Evolutionary conservation across 2,113 vertebrate genomes (phyloP).

Genomic region (Ammodytes marinus): DNA sequence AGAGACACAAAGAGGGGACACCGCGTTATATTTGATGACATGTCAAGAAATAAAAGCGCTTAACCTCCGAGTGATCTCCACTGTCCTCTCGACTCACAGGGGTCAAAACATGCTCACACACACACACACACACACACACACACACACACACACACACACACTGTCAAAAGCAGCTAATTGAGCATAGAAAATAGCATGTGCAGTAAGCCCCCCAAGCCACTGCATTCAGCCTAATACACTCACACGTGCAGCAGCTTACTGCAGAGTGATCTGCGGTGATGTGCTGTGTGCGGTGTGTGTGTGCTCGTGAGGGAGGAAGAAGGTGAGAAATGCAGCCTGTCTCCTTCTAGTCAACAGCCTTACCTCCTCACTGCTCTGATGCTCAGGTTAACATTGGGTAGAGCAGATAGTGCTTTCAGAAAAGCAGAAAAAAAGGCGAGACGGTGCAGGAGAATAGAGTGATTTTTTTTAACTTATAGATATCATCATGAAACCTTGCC

Average conservation of each 20-base stretch:
- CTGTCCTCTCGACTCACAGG: conserved; percentile 31
- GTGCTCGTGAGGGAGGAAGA: not conserved
- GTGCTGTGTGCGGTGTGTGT: conserved; percentile 4
- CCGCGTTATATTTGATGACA: conserved; percentile 67
- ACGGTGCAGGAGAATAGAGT: too few relatives aligned
- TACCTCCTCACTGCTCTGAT: not conserved
- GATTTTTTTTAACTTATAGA: too few relatives aligned
- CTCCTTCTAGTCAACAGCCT: not conserved
- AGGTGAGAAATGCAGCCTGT: conserved; percentile 26
- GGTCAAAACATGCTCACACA: conserved; percentile 20
- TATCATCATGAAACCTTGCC: too few relatives aligned
- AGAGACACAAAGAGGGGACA: conserved; percentile 12
- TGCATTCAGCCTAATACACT: not conserved
- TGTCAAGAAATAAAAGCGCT: conserved; percentile 64
- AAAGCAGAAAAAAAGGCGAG: not conserved
- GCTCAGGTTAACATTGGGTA: not conserved
- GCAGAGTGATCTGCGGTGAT: conserved; percentile 50
- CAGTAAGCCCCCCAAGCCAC: conserved; percentile 8
- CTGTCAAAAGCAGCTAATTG: conserved; percentile 24
- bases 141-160: not conserved
- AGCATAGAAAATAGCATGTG: conserved; percentile 32
- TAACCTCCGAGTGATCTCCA: conserved; percentile 67
- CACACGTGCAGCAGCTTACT: conserved; percentile 48
- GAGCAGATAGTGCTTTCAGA: not conserved
- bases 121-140: not conserved